Evolutionary conservation across 1,140 invertebrate species (phyloP).

Genomic region (Drosophila lacteicornis): DNA sequence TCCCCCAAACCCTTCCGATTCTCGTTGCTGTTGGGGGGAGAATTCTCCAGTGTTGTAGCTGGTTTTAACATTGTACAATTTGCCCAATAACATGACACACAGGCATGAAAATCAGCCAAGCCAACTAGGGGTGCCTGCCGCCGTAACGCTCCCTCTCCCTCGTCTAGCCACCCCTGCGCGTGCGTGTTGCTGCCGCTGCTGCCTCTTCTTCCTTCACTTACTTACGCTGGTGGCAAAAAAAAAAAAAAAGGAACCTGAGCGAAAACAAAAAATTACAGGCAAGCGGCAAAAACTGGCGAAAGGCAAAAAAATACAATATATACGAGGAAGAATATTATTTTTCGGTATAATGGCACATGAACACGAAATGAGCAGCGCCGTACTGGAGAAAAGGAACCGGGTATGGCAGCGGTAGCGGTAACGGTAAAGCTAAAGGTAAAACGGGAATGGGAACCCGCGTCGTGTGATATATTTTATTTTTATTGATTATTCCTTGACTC

Average conservation of each 20-base stretch:
- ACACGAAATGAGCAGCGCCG: slow-evolving; percentile 76
- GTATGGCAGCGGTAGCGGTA: slow-evolving; percentile 17
- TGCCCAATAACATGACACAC: slow-evolving; percentile 79
- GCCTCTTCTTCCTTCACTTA: slow-evolving; percentile 57
- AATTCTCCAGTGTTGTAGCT: slow-evolving; percentile 35
- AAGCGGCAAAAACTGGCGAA: slow-evolving; percentile 65
- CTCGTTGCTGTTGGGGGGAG: not conserved
- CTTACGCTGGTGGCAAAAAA: slow-evolving; percentile 63
- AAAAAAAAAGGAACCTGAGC: not conserved
- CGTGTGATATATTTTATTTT: slow-evolving; percentile 83
- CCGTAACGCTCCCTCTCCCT: not conserved
- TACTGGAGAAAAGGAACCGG: slow-evolving; percentile 27
- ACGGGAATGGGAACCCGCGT: slow-evolving; percentile 32
- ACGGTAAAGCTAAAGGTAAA: slow-evolving; percentile 21
- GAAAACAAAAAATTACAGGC: slow-evolving; percentile 50
- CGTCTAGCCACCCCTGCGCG: slow-evolving; percentile 66
- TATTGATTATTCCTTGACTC: slow-evolving; percentile 77
- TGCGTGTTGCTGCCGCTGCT: slow-evolving; percentile 50
- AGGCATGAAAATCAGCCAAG: slow-evolving; percentile 67
- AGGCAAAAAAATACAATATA: slow-evolving; percentile 43
- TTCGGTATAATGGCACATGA: slow-evolving; percentile 81
- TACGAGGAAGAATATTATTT: slow-evolving; percentile 73
- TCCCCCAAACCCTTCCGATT: slow-evolving; percentile 5
- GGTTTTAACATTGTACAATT: slow-evolving; percentile 76
- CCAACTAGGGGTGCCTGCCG: slow-evolving; percentile 66